Evolutionary conservation across 2,888 invertebrate genomes (phyloP), one percentile per base, ranked within the genome.

Genomic region (Tethea ocularis): DNA sequence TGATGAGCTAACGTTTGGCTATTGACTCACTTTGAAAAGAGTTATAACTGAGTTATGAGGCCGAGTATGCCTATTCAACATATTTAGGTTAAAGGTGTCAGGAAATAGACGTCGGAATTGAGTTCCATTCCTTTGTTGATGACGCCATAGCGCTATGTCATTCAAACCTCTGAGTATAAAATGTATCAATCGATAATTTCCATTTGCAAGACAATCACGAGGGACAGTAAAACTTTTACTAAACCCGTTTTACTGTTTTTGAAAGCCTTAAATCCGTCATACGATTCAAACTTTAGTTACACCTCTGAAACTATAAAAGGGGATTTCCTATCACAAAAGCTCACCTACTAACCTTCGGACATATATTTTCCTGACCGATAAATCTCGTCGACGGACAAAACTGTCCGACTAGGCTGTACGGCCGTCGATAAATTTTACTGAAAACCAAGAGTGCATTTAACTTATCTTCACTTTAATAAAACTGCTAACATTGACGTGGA

Each of bases 311-410:
- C 46, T 46, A 46, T 46, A 20, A 46, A 46, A 20, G n/a, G 2
- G 46, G 17, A 20, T 46, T 20, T 38, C 46, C 46, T 7, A 20
- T 46, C 8, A 20, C 46, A 20, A 46, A 15, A 46, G 46, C 46
- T 46, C 17, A 46, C 46, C 46, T 46, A 54, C 29, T 17, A 22
- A 54, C 33, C 54, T 29, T 36, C 10, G 33, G 7, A 54, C 33
- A 54, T 29, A 33, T 36, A 54, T 33, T 54, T 22, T 36, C 22
- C 11, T 33, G 36, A 10, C 33, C 33, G 13, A 54, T 54, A 54
- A 54, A 54, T 54, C 54, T 54, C 15, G 29, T 17, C n/a, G 54
- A 54, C 33, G 54, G 36, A 36, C 54, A 36, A 54, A 24, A 20
- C 54, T 33, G 54, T 36, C 54, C 33, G 36, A 54, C 52, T 20